phyloP scores from a whole-genome alignment of 1,140 invertebrate species.

The Cydia pomonella region DNA sequence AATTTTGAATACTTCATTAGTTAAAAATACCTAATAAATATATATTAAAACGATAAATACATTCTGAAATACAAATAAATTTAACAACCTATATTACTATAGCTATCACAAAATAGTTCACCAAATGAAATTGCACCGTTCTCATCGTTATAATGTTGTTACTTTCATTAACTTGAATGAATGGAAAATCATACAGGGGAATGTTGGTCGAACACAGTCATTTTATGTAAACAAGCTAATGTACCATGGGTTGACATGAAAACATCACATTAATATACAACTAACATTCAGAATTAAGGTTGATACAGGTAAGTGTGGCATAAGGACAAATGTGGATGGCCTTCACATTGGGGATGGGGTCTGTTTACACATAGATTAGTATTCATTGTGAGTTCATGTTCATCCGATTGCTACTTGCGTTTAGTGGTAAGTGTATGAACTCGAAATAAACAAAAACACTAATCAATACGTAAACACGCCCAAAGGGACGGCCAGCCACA shows the following conservation, averaged over 20 bases:
- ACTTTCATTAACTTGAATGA: background rate
- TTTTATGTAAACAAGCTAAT: background rate
- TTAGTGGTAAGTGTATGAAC: too few species aligned
- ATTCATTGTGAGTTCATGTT: too few species aligned
- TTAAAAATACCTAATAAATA: background rate
- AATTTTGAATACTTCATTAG: background rate
- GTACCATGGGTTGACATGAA: background rate
- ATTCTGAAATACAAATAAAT: constrained; percentile 17
- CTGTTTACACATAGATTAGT: too few species aligned
- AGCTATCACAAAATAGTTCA: constrained; percentile 22
- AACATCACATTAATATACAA: background rate
- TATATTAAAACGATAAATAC: constrained; percentile 1
- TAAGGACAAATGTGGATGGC: too few species aligned
- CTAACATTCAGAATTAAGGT: background rate
- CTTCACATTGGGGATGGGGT: too few species aligned
- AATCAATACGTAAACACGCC: too few species aligned
- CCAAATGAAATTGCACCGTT: constrained; percentile 17
- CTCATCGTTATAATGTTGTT: background rate
- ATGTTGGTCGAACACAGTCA: constrained; percentile 21
- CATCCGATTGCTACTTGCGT: too few species aligned
- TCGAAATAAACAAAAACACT: too few species aligned
- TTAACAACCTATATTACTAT: constrained; percentile 36
- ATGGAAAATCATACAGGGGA: constrained; percentile 12
- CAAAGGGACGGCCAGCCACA: too few species aligned
- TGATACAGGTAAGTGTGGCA: too few species aligned